These are phyloP conservation scores for Dicaeum eximium DNA, from an alignment of 2,113 vertebrate genomes.

Conservation along the genomic window DNA sequence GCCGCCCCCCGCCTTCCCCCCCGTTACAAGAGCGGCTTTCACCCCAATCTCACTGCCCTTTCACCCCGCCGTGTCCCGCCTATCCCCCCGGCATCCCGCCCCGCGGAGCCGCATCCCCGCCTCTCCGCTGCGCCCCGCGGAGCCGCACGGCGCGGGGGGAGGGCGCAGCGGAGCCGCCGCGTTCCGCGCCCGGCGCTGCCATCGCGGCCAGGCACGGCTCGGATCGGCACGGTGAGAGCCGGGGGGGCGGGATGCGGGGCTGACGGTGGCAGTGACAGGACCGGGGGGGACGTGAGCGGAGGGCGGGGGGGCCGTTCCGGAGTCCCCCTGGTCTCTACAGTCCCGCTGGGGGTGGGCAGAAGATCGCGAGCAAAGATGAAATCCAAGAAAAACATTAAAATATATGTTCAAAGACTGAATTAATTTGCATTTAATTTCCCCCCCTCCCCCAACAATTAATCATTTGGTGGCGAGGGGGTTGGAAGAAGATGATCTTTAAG, in stretches of 20 bases:
- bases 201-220: neutral
- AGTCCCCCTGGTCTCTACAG: too few relatives aligned
- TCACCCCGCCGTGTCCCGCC: neutral
- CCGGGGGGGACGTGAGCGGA: neutral
- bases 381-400: neutral
- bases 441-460: neutral
- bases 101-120: neutral
- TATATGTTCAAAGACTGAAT: neutral
- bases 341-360: neutral
- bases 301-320: neutral
- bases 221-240: neutral
- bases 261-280: neutral
- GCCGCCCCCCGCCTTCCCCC: rapidly evolving
- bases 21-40: neutral
- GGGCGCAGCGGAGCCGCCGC: neutral
- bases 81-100: neutral
- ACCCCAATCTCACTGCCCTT: neutral
- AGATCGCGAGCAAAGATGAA: neutral
- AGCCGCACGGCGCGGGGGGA: neutral
- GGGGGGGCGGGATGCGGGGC: neutral
- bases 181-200: neutral
- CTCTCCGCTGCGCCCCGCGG: neutral
- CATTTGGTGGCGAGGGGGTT: neutral
- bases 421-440: neutral
- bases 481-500: neutral